Conservation (phyloP, 2,888 invertebrate species). For the Pristionchus mayeri region DNA sequence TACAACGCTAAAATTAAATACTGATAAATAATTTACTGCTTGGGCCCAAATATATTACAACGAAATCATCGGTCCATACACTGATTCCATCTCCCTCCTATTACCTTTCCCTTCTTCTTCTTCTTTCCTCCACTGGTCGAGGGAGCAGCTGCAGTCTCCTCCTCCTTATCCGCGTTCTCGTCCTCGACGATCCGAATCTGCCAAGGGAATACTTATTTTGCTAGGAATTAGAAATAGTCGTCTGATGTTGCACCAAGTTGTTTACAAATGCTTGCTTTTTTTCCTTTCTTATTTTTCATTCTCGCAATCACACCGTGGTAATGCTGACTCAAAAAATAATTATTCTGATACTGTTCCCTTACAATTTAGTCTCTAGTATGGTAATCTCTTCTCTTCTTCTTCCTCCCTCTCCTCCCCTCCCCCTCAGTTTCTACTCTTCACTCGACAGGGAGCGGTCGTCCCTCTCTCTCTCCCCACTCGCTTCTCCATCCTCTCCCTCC, state of each 20-base stretch:
- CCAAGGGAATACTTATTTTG: too few relatives aligned
- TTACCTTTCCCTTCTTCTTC: slow-evolving; percentile 67
- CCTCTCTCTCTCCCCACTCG: slow-evolving; percentile 39
- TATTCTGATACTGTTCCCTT: background rate
- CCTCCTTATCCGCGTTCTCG: slow-evolving; percentile 46
- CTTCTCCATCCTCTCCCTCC: background rate
- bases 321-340: background rate
- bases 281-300: too few relatives aligned
- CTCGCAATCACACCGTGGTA: background rate
- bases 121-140: slow-evolving; percentile 44
- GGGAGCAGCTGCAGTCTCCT: slow-evolving; percentile 27
- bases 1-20: too few relatives aligned
- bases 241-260: too few relatives aligned
- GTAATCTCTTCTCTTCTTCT: background rate
- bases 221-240: too few relatives aligned
- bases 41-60: too few relatives aligned
- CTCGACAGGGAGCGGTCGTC: slow-evolving; percentile 7
- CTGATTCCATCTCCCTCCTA: background rate
- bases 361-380: background rate
- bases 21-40: too few relatives aligned
- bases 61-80: too few relatives aligned
- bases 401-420: slow-evolving; percentile 10
- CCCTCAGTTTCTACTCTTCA: slow-evolving; percentile 35
- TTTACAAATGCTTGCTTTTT: too few relatives aligned
- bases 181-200: slow-evolving; percentile 44